Conservation (phyloP, 1,140 invertebrate genomes). For the Drosophila asahinai region DNA sequence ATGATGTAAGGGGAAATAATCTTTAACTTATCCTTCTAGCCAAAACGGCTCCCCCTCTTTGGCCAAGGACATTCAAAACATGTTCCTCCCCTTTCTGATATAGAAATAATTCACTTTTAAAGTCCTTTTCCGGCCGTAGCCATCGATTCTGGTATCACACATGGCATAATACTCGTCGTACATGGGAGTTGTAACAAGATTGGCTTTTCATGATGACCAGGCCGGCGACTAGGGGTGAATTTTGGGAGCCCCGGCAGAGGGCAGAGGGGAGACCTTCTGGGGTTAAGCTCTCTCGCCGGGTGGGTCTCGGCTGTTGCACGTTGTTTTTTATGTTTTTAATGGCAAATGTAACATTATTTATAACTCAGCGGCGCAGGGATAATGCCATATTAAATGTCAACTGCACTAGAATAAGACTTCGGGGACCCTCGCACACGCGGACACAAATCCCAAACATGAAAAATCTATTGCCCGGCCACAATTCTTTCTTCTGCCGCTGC, state of each 20-base stretch:
- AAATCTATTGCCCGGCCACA: conserved; percentile 74
- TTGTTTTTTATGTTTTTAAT: conserved; percentile 77
- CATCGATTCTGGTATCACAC: conserved; percentile 47
- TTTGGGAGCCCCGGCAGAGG: conserved; percentile 4
- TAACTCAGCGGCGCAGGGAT: conserved; percentile 80
- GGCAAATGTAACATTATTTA: conserved; percentile 79
- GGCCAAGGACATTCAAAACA: conserved; percentile 56
- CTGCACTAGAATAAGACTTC: conserved; percentile 78
- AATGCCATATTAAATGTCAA: conserved; percentile 83
- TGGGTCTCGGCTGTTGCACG: conserved; percentile 34
- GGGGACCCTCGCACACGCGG: conserved; percentile 55
- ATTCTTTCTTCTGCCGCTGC: conserved; percentile 42
- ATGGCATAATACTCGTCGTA: conserved; percentile 39
- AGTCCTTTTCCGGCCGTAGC: conserved; percentile 36
- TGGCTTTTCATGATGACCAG: conserved; percentile 33
- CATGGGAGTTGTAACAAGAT: conserved; percentile 43
- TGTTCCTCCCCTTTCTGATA: conserved; percentile 45
- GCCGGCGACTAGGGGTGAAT: conserved; percentile 28
- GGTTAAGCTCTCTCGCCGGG: conserved; percentile 40
- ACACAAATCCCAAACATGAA: conserved; percentile 81
- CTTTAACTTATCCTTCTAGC: conserved; percentile 10
- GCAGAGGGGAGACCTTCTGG: conserved; percentile 19
- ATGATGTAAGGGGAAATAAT: conserved; percentile 4
- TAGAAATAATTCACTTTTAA: conserved; percentile 56
- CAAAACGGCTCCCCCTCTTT: conserved; percentile 4